These are phyloP conservation scores for Babyrousa celebensis DNA, from an alignment of 2,797 vertebrate genomes.

Conservation along the genomic window DNA sequence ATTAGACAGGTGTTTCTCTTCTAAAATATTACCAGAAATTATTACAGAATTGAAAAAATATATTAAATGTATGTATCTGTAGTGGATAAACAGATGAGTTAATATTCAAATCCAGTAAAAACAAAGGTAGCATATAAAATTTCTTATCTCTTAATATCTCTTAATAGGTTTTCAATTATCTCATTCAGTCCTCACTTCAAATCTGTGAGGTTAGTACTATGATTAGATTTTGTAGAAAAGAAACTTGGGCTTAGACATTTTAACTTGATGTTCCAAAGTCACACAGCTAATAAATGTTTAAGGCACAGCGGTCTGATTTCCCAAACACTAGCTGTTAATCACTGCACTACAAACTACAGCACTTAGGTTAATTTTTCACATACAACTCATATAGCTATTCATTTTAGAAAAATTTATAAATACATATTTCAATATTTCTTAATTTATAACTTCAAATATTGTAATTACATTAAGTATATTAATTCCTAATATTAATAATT, in stretches of 20 bases:
- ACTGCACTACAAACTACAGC: not conserved
- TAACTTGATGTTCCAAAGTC: not conserved
- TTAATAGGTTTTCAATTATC: not conserved
- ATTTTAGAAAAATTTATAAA: not conserved
- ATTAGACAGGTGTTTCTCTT: not conserved
- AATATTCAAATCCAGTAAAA: slow-evolving; percentile 12
- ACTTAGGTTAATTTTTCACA: not conserved
- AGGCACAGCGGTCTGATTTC: not conserved
- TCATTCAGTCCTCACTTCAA: slow-evolving; percentile 18
- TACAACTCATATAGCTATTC: not conserved
- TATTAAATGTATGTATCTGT: not conserved
- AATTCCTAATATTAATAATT: not conserved
- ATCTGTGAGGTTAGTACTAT: not conserved
- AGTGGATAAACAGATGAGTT: not conserved
- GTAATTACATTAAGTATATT: not conserved
- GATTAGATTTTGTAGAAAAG: not conserved
- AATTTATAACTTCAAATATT: not conserved
- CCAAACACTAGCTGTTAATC: not conserved
- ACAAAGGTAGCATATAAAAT: not conserved
- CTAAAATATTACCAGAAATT: not conserved
- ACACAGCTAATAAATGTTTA: not conserved
- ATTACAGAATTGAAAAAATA: slow-evolving; percentile 4
- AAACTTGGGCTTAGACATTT: not conserved
- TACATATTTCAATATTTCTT: not conserved
- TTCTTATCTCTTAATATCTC: not conserved